These are phyloP conservation scores for Tubulanus polymorphus DNA, from an alignment of 2,888 invertebrate genomes.

Conservation along the genomic window DNA sequence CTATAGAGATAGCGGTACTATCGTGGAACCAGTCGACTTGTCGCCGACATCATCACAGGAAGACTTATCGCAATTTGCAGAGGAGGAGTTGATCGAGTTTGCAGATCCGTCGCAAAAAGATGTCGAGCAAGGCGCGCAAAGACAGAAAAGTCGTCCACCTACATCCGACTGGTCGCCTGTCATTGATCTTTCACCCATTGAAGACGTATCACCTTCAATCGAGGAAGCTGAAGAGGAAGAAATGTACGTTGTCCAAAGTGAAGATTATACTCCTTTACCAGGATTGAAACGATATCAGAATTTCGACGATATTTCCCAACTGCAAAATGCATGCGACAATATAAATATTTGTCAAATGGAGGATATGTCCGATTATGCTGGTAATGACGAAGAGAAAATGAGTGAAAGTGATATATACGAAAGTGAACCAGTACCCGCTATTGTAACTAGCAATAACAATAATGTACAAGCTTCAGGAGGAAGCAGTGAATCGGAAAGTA, in stretches of 20 bases:
- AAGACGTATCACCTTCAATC: slow-evolving; percentile 54
- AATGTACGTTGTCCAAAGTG: slow-evolving; percentile 44
- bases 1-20: slow-evolving; percentile 11
- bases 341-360: no score
- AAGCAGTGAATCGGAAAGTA: no score
- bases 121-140: slow-evolving; percentile 46
- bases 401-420: no score
- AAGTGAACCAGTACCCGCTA: no score
- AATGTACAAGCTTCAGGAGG: no score
- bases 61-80: slow-evolving; percentile 18
- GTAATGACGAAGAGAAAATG: no score
- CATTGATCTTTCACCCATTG: slow-evolving; percentile 54
- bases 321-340: no score
- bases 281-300: slow-evolving; percentile 38
- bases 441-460: no score
- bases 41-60: neutral
- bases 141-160: slow-evolving; percentile 46
- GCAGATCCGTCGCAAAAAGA: slow-evolving; percentile 46
- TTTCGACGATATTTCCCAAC: slow-evolving; percentile 33
- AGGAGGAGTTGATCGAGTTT: slow-evolving; percentile 37
- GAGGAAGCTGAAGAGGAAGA: slow-evolving; percentile 52
- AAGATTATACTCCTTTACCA: slow-evolving; percentile 11
- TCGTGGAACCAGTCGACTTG: slow-evolving; percentile 13
- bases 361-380: no score
- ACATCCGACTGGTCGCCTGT: slow-evolving; percentile 54